Percentiles rank a stretch among this genome's conserved stretches.
phyloP scores from a whole-genome alignment of 2,888 invertebrate genomes.

The Griposia aprilina region DNA sequence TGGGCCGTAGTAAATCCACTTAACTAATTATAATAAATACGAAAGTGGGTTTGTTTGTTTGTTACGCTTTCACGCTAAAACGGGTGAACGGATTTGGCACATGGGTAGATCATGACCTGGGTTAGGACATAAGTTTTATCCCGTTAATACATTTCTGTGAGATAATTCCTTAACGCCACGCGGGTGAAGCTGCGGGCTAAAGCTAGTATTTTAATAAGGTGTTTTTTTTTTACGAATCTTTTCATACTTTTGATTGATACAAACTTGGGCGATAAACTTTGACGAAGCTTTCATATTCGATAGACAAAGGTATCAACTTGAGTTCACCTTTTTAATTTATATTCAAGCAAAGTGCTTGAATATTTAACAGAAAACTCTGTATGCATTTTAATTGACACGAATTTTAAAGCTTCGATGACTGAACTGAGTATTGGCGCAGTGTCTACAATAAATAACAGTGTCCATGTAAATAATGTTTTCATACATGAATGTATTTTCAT shows the following conservation, averaged over 20 bases:
- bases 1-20: no score
- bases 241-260: not conserved
- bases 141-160: no score
- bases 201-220: not conserved
- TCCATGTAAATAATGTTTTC: constrained; percentile 2
- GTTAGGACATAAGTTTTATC: no score
- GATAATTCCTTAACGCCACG: no score
- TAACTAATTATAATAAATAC: no score
- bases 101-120: no score
- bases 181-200: no score
- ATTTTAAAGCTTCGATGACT: constrained; percentile 15
- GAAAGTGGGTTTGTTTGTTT: no score
- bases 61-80: no score
- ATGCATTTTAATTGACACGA: constrained; percentile 46
- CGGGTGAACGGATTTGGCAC: no score
- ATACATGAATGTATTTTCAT: not conserved
- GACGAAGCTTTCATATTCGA: not conserved
- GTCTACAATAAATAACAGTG: constrained; percentile 31
- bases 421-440: constrained; percentile 19
- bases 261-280: not conserved
- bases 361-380: constrained; percentile 9
- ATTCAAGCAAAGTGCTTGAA: not conserved
- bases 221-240: not conserved
- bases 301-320: not conserved
- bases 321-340: not conserved